Evolutionary conservation across 2,113 vertebrate species (phyloP).

Genomic region (Sceloporus undulatus): DNA sequence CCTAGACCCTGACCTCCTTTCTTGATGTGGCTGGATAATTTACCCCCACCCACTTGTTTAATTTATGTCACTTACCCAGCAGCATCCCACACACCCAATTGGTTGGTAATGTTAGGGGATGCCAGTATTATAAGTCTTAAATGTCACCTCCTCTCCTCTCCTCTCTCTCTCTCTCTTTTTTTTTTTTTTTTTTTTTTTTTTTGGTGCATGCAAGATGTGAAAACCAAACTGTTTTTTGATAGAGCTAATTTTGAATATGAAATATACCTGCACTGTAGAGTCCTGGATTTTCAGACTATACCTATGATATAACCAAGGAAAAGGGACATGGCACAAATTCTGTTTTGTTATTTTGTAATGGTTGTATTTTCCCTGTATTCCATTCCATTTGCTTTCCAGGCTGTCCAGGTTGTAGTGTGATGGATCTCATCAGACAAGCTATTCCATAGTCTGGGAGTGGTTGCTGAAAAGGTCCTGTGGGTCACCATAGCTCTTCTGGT

Average conservation of each 20-base stretch:
- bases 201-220: constrained; percentile 22
- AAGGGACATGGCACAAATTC: too few species aligned
- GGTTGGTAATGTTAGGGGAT: neutral
- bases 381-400: neutral
- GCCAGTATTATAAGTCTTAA: constrained; percentile 47
- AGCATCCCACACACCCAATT: constrained; percentile 36
- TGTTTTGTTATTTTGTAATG: neutral
- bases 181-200: too few species aligned
- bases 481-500: too few species aligned
- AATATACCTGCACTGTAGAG: neutral
- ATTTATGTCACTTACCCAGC: constrained; percentile 57
- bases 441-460: too few species aligned
- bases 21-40: constrained; percentile 57
- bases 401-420: too few species aligned
- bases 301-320: too few species aligned
- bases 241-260: neutral
- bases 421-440: too few species aligned
- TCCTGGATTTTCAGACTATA: neutral
- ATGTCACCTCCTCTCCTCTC: constrained; percentile 2
- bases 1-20: constrained; percentile 24
- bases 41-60: constrained; percentile 56
- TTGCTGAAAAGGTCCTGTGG: too few species aligned
- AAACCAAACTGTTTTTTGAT: constrained; percentile 1
- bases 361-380: neutral
- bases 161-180: too few species aligned